Evolutionary conservation across 2,113 vertebrate species (phyloP).

Genomic region (human): GRCh38 chr12:107560001-107560500

Average conservation of each 20-base stretch:
- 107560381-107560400: too few species aligned
- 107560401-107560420: background rate
- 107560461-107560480: too few species aligned
- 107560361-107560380: background rate
- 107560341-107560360: background rate
- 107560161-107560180: background rate
- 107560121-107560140: constrained; percentile 61
- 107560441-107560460: background rate
- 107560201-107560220: constrained; percentile 50
- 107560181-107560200: background rate
- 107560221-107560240: constrained; percentile 46
- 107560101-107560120: background rate
- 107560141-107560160: background rate
- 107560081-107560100: background rate
- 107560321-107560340: background rate
- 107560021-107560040: background rate
- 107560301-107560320: background rate
- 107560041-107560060: constrained; percentile 30
- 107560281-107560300: background rate
- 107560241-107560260: background rate
- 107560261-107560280: background rate
- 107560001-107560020: background rate
- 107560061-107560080: constrained; percentile 54
- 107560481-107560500: background rate
- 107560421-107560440: background rate